Base-by-base conservation (phyloP, 2,113 vertebrate species). In the Brachyistius frenatus region DNA sequence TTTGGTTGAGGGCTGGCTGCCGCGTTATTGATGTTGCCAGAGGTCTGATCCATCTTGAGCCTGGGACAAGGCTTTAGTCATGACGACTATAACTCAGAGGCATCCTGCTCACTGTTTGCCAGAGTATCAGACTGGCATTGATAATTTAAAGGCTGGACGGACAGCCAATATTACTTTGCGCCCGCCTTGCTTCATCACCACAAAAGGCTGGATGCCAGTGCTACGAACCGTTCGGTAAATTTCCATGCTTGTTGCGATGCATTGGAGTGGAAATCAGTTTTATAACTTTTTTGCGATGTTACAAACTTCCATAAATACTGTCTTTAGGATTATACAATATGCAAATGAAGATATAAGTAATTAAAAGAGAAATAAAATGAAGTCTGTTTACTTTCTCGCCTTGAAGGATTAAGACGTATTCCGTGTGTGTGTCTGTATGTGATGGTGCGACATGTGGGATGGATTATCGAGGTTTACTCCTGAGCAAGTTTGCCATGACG, bases 21-120 rank as follows among this genome's bases (percentile, higher is more conserved):
- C 15, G n/a, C 68, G 76, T 90, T 93, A 91, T 91, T 90, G 88
- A 92, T 91, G 91, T 79, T 76, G 85, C 84, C 78, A 80, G 71
- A 73, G 83, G 81, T 86, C 81, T 89, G 77, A 90, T 90, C 88
- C 80, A 88, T 92, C 89, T 88, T 73, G 78, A 78, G 82, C 15
- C 67, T 14, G 10, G 73, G 85, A 80, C 79, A 86, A 85, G 89
- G 86, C 86, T 84, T 77, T 61, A 81, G 89, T 88, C 85, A 81
- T 72, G 80, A 85, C 50, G 74, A 66, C 77, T 69, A 85, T 89
- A 89, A 93, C 68, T 91, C 85, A 88, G 77, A 81, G 65, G 57
- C 67, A 61, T 79, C 76, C 79, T 41, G 76, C 53, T 77, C 49
- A 70, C 65, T 77, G 81, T 86, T 85, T 83, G 62, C 74, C 76